Base-by-base conservation (phyloP, 2,888 invertebrate genomes). In the Physocephala rufipes region DNA sequence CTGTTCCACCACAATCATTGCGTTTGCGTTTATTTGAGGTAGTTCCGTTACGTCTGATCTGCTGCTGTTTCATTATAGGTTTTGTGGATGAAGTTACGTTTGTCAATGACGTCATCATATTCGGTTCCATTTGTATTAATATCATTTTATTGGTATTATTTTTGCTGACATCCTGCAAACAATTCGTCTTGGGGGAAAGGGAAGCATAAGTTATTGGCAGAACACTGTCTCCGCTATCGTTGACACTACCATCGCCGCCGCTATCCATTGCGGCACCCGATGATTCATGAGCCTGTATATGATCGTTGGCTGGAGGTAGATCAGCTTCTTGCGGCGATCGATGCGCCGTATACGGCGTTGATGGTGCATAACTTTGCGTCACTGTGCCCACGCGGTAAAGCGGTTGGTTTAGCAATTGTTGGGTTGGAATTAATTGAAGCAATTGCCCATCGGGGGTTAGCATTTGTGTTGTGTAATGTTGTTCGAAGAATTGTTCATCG, bases 381-480 rank as follows among this genome's bases (percentile, higher is more conserved):
- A 45, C 71, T 9, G 51, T 71, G 16, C 79, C 90, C 88, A 84
- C 85, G 90, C 91, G 75, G 21, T 51, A 68, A 24, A 73, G 49
- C 21, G 63, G 19, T 26, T 73, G 75, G 26, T 53, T 71, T 53
- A 58, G 67, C 21, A 73, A 13, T 24, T 49, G 19, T 2, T 49
- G n/a, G 84, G 92, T 85, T 79, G 90, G 76, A 72, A 82, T 76
- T 12, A 84, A 71, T 53, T 85, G 84, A n/a, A 84, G 62, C 15
- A 83, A 75, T 55, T 84, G 83, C 0, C 81, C 84, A 51, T 83
- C 81, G 28, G 78, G 75, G 84, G 79, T 85, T 15, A 79, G 72
- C 73, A 77, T 73, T 30, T 84, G 79, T 84, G 58, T 58, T 15
- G 67, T 43, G 45, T 43, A 86, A 87, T 43, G 67, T 16, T 45